Evolutionary conservation across 2,113 vertebrate genomes (phyloP).

Genomic region (Acanthisitta chloris): DNA sequence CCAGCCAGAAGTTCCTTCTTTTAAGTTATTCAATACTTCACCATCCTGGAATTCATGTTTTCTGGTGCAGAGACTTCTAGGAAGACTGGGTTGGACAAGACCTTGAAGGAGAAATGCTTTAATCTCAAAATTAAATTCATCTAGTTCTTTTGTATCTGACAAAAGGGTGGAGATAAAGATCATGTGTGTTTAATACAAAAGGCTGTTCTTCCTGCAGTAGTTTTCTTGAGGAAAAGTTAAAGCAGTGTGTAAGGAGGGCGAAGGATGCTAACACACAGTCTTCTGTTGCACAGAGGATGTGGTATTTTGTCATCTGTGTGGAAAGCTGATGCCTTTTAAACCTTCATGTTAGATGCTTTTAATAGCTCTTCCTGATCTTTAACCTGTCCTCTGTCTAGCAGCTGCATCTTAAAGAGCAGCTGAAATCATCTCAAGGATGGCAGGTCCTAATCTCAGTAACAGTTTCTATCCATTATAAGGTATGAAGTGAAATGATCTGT

Average conservation of each 20-base stretch:
- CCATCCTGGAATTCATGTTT: neutral
- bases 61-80: neutral
- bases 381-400: constrained; percentile 24
- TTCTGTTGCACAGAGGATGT: neutral
- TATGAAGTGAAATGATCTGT: constrained; percentile 39
- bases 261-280: neutral
- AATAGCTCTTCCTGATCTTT: constrained; percentile 18
- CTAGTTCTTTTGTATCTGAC: neutral
- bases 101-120: neutral
- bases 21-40: neutral
- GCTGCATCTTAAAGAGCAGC: constrained; percentile 6
- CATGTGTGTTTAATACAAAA: neutral
- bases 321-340: constrained; percentile 20
- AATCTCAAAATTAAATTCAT: neutral
- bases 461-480: constrained; percentile 20
- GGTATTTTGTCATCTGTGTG: neutral
- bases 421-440: neutral
- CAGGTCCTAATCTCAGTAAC: constrained; percentile 42
- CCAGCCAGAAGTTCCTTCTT: neutral
- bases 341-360: neutral
- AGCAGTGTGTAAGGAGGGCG: neutral
- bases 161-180: neutral
- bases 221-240: neutral
- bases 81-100: neutral
- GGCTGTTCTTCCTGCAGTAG: neutral